These are phyloP conservation scores for Ichneumoninae sp. DNA, from an alignment of 2,888 invertebrate genomes.

Conservation along the genomic window DNA sequence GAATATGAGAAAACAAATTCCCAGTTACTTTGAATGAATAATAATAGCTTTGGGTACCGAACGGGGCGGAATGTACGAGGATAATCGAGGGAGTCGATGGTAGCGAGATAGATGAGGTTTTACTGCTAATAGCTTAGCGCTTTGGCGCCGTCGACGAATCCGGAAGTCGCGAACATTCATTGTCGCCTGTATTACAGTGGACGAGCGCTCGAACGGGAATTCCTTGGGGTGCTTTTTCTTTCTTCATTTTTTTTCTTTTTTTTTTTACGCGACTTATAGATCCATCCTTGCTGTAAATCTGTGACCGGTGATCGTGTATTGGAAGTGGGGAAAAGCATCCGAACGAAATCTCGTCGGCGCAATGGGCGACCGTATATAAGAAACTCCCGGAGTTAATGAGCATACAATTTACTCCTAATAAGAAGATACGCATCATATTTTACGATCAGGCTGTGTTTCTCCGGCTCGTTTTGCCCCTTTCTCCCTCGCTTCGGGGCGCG, in stretches of 20 bases:
- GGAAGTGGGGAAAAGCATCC: slow-evolving; percentile 29
- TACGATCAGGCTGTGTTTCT: slow-evolving; percentile 74
- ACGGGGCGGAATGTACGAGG: not conserved
- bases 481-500: slow-evolving; percentile 40
- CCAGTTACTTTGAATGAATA: slow-evolving; percentile 9
- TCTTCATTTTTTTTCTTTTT: slow-evolving; percentile 1
- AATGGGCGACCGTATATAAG: slow-evolving; percentile 45
- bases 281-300: slow-evolving; percentile 30
- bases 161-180: slow-evolving; percentile 35
- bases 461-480: slow-evolving; percentile 9
- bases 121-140: slow-evolving; percentile 22
- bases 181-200: slow-evolving; percentile 11
- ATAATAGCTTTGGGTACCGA: not conserved
- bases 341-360: slow-evolving; percentile 44
- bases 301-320: slow-evolving; percentile 5
- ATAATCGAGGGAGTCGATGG: not conserved
- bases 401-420: slow-evolving; percentile 82
- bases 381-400: slow-evolving; percentile 75
- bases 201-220: slow-evolving; percentile 8
- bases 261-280: not conserved
- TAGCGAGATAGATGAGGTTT: not conserved
- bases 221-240: slow-evolving; percentile 4
- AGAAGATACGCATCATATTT: slow-evolving; percentile 82
- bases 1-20: not conserved
- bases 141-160: slow-evolving; percentile 13